These are phyloP conservation scores for Spisula solida DNA, from an alignment of 2,888 invertebrate genomes.

Conservation along the genomic window DNA sequence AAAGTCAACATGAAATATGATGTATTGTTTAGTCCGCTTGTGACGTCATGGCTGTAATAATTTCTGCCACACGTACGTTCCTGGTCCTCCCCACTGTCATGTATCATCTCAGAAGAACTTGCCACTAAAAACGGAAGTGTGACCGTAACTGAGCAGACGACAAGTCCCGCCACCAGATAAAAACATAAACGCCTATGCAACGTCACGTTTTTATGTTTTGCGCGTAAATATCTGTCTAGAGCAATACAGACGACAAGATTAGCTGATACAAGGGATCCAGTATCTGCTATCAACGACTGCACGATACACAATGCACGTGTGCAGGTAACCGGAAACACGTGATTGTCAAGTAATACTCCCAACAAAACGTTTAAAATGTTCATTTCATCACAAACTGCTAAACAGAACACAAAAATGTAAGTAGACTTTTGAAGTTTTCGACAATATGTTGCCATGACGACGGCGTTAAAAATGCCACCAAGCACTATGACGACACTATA, in stretches of 20 bases:
- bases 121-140: slow-evolving; percentile 29
- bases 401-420: slow-evolving; percentile 48
- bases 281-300: slow-evolving; percentile 19
- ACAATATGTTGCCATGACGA: slow-evolving; percentile 42
- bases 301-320: slow-evolving; percentile 5
- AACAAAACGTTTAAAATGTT: slow-evolving; percentile 41
- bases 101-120: background rate
- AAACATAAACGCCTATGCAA: background rate
- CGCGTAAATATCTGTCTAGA: slow-evolving; percentile 7
- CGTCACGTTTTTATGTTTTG: slow-evolving; percentile 12
- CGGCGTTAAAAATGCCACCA: slow-evolving; percentile 26
- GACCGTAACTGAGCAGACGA: slow-evolving; percentile 19
- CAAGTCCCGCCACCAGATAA: background rate
- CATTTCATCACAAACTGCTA: slow-evolving; percentile 52
- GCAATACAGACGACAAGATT: slow-evolving; percentile 21
- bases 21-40: background rate
- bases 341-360: slow-evolving; percentile 4
- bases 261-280: slow-evolving; percentile 27
- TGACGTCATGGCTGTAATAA: background rate
- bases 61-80: background rate
- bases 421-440: slow-evolving; percentile 53
- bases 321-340: background rate
- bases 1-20: slow-evolving; percentile 12
- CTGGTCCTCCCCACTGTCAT: background rate
- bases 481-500: slow-evolving; percentile 29